Evolutionary conservation across 2,888 invertebrate genomes (phyloP), one percentile per base, ranked within the genome.

Genomic region (Drosophila koepferae): DNA sequence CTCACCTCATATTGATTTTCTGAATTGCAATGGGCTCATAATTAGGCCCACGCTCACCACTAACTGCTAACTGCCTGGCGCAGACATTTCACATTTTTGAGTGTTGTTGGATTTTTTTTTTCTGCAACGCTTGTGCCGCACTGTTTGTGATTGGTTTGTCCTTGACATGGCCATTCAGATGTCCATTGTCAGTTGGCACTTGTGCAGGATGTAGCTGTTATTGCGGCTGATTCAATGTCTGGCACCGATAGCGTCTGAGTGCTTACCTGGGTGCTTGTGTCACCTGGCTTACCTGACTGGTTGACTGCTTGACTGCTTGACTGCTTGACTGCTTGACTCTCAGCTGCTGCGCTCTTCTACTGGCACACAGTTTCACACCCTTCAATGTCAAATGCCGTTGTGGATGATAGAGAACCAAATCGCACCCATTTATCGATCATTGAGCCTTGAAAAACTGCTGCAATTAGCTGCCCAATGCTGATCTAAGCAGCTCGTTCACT

Each of bases 1-100:
- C 43, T 43, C 48, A 20, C 14, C 58, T 38, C 28, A 54, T 80
- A 88, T 82, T 72, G 89, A 88, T 86, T 90, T 88, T 82, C 67
- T 77, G 79, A 79, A 82, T 80, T 72, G 46, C 61, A 79, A 77
- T 72, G 74, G 67, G 72, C 51, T 77, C 75, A 74, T 80, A 87
- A 87, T 90, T 80, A 90, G 89, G 82, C 80, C 66, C 81, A 62
- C 72, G 86, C 76, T 62, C 67, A 9, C 23, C 41, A 48, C 36
- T 38, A n/a, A n/a, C n/a, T 28, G 20, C 34, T 53, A 41, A 36
- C 49, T 16, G 43, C 44, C 77, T 74, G 88, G 77, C 90, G 80
- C 41, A 84, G 77, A 66, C 90, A 90, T 38, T 81, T 77, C 70
- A 67, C 83, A 74, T 58, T 63, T 68, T 48, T 46, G 66, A 67